Base-by-base conservation (phyloP, 2,888 invertebrate species). In the Limenitis camilla region DNA sequence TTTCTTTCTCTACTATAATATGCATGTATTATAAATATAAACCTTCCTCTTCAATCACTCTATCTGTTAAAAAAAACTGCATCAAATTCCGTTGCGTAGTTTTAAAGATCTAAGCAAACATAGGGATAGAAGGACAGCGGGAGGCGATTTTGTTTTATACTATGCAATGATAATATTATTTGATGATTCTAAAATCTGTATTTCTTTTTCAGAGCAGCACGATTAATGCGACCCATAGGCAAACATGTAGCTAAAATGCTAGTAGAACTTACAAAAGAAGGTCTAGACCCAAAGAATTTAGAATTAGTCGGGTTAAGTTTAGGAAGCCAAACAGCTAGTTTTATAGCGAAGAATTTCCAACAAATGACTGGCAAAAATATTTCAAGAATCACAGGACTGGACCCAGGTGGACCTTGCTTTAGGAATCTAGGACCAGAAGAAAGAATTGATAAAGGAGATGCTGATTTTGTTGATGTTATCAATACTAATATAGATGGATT, bases 381-480 rank as follows among this genome's bases (percentile, higher is more conserved):
- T 11, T 71, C 76, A 0, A 68, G 76, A 48, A 30, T 71, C 8
- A 79, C 76, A 1, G 82, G 66, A 0, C 45, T 84, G 2, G 83
- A 84, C 6, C 81, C 83, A 0, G 56, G 78, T 1, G 83, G 83
- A 0, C 81, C 81, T 1, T 84, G 83, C 62, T 84, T 81, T 59
- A 69, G 83, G 7, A 70, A 76, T 52, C 62, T 74, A 0, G 67
- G 66, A 0, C 79, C 83, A 3, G 70, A 76, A 4, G 67, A 74
- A 1, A 64, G 82, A 35, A 55, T 84, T 0, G 81, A 83, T 35
- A 63, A 66, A 40, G 60, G 66, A 0, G 83, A 84, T 33, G 83
- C 78, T 0, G 81, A 83, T 38, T 78, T 80, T 33, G 81, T 84
- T 0, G 76, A 79, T 5, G 64, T 76, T 0, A 38, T 84, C 0